Base-by-base conservation (phyloP, 2,888 invertebrate genomes). In the Diachrysia chrysitis region DNA sequence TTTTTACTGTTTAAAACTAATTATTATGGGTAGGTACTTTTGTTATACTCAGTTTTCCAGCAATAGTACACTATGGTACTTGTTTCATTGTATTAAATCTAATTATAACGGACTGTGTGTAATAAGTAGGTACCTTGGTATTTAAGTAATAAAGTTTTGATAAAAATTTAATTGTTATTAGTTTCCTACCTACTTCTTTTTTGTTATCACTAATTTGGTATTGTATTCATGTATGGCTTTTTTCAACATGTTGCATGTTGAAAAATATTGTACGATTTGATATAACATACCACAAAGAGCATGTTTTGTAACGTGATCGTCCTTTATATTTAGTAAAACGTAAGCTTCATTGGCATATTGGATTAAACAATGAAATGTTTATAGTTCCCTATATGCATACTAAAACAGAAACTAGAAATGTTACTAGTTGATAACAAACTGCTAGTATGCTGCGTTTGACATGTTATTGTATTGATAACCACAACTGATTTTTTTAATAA, bases 231-330 rank as follows among this genome's bases (percentile, higher is more conserved):
- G 42, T 42, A n/a, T 5, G n/a, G n/a, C n/a, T n/a, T n/a, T n/a
- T n/a, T n/a, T n/a, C n/a, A n/a, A n/a, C n/a, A n/a, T n/a, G n/a
- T n/a, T n/a, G n/a, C n/a, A n/a, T 6, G 42, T 42, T 42, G n/a
- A 42, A n/a, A 42, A 42, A 42, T 6, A 42, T 42, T n/a, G 2
- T n/a, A 42, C 42, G 5, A n/a, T 42, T 42, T 42, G 16, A 42
- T n/a, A n/a, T 42, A 42, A 42, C 42, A 37, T 16, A 16, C 16
- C 4, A 14, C 37, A n/a, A 3, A 37, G 42, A 42, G n/a, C 42
- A n/a, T 42, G 42, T 42, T 42, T 42, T 42, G 42, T 42, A 42
- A 42, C 42, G 42, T 42, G 42, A 42, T 42, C 42, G 42, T 42
- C n/a, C 2, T 42, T 42, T 42, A 42, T n/a, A 37, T 37, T 14